Percentiles rank a stretch among this genome's conserved stretches.
These are phyloP conservation scores for Girardia tigrina DNA, from an alignment of 2,888 invertebrate species.

Conservation along the genomic window DNA sequence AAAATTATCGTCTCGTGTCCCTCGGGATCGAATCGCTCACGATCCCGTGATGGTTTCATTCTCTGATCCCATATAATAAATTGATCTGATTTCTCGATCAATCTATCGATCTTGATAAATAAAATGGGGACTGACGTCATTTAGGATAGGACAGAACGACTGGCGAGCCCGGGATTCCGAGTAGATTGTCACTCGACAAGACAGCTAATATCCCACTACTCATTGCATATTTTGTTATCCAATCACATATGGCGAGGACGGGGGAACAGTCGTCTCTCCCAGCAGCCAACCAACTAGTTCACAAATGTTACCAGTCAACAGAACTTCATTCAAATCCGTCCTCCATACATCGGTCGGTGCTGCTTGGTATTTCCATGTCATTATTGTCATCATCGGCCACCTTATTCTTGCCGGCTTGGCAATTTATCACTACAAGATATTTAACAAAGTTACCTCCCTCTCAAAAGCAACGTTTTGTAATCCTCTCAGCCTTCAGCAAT, in stretches of 20 bases:
- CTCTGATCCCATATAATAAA: not conserved
- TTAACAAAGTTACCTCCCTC: not conserved
- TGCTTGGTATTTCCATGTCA: slow-evolving; percentile 18
- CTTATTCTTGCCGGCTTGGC: not conserved
- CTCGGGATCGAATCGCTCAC: not conserved
- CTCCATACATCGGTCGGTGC: slow-evolving; percentile 4
- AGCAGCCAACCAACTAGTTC: not conserved
- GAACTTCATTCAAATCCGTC: not conserved
- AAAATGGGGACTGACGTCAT: too few relatives aligned
- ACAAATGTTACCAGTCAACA: not conserved
- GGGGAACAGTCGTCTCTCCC: too few relatives aligned
- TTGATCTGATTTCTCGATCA: slow-evolving; percentile 14
- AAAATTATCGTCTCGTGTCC: not conserved
- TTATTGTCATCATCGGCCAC: not conserved
- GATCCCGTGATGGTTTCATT: not conserved
- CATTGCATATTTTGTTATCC: not conserved
- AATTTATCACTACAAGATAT: not conserved
- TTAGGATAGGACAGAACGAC: too few relatives aligned
- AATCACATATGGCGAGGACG: not conserved
- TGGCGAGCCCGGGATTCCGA: too few relatives aligned
- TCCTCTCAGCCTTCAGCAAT: not conserved
- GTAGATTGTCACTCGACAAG: too few relatives aligned
- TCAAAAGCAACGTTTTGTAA: not conserved
- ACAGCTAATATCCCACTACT: not conserved
- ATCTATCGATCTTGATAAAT: not conserved